Evolutionary conservation across 2,113 vertebrate species (phyloP).

Genomic region (Holacanthus passer): DNA sequence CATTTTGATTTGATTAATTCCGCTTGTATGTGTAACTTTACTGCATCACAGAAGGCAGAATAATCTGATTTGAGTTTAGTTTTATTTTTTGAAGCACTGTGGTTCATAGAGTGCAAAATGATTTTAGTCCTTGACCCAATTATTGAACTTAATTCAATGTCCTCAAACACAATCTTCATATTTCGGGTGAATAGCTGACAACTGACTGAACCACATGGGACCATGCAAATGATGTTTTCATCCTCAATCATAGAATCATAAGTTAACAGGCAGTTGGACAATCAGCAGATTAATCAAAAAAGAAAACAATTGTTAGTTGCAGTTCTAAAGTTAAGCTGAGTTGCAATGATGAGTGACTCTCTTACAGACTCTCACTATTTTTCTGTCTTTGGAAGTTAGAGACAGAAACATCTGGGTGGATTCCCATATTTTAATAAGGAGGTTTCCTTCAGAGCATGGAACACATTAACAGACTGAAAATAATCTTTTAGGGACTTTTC

Average conservation of each 20-base stretch:
- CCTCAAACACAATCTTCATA: not conserved
- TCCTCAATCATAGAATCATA: too few relatives aligned
- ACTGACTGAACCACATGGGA: constrained; percentile 9
- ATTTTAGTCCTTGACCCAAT: constrained; percentile 8
- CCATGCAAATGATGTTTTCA: constrained; percentile 13
- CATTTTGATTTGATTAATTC: not conserved
- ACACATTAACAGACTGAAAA: not conserved
- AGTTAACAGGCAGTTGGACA: too few relatives aligned
- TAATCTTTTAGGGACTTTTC: not conserved
- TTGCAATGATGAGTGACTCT: not conserved
- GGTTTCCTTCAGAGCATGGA: not conserved
- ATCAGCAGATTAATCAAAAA: too few relatives aligned
- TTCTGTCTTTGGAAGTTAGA: not conserved
- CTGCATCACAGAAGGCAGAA: not conserved
- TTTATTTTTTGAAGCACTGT: not conserved
- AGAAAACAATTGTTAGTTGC: too few relatives aligned
- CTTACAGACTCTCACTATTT: not conserved
- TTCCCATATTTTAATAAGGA: constrained; percentile 7
- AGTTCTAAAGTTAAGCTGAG: not conserved
- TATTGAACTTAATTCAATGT: constrained; percentile 33
- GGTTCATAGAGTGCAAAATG: not conserved
- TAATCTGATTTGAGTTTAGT: not conserved
- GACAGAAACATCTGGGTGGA: not conserved
- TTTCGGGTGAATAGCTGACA: not conserved
- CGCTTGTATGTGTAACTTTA: not conserved